Evolutionary conservation across 2,797 vertebrate genomes (phyloP).

Genomic region (Eremophila alpestris): DNA sequence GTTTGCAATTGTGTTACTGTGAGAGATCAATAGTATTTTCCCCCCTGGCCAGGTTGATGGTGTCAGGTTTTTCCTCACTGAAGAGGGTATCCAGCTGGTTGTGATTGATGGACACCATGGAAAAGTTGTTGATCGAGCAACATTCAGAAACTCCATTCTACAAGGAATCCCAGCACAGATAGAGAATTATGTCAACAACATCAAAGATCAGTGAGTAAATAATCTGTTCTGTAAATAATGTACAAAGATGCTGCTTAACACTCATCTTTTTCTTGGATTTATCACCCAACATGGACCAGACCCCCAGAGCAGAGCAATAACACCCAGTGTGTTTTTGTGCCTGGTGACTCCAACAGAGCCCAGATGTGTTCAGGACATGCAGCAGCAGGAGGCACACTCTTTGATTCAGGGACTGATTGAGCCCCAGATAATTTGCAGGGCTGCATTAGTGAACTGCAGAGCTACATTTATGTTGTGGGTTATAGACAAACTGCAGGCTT

Average conservation of each 20-base stretch:
- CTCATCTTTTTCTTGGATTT: not conserved
- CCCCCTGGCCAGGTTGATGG: constrained; percentile 81
- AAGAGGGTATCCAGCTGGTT: constrained; percentile 89
- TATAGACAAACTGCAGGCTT: not conserved
- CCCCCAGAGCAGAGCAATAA: not conserved
- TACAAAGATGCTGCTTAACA: not conserved
- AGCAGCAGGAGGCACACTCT: not conserved
- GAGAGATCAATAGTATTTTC: not conserved
- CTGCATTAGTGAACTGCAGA: not conserved
- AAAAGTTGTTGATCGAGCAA: constrained; percentile 78
- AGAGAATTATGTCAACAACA: constrained; percentile 83
- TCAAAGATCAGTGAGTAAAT: constrained; percentile 85
- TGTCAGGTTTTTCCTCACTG: constrained; percentile 81
- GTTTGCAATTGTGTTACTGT: not conserved
- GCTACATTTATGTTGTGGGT: not conserved
- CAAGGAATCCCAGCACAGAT: constrained; percentile 91
- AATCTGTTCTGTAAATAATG: not conserved
- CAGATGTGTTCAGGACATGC: not conserved
- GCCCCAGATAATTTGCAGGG: not conserved
- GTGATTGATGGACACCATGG: constrained; percentile 85
- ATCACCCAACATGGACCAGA: not conserved
- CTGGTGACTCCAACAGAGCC: not conserved
- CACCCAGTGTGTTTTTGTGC: not conserved
- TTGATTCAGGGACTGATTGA: not conserved
- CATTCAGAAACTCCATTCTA: constrained; percentile 85